phyloP scores from a whole-genome alignment of 2,888 invertebrate genomes.

The Barypeithes pellucidus region DNA sequence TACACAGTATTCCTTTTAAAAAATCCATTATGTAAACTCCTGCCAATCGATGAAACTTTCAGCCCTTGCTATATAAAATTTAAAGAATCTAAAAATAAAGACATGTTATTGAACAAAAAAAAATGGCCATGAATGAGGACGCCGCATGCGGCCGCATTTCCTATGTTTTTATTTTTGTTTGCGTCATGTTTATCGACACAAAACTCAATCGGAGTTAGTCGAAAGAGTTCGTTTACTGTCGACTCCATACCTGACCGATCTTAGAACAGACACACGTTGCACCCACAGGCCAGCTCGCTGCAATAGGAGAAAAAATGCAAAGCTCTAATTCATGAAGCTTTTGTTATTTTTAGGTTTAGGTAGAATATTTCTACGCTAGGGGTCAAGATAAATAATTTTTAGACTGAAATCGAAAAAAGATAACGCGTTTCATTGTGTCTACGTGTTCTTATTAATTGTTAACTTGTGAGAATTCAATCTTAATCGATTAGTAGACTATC shows the following conservation, averaged over 20 bases:
- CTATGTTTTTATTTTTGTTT: slow-evolving; percentile 34
- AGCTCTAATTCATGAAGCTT: slow-evolving; percentile 30
- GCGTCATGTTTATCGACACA: slow-evolving; percentile 36
- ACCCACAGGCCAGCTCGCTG: slow-evolving; percentile 7
- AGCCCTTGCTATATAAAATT: not conserved
- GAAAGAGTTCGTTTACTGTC: slow-evolving; percentile 20
- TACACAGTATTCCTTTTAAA: slow-evolving; percentile 10
- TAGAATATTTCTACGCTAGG: slow-evolving; percentile 28
- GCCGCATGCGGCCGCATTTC: slow-evolving; percentile 19
- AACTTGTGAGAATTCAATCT: not conserved
- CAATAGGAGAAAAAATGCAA: slow-evolving; percentile 36
- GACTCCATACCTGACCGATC: slow-evolving; percentile 8
- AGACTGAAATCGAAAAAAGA: slow-evolving; percentile 40
- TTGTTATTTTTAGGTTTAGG: slow-evolving; percentile 29
- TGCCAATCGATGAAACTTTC: slow-evolving; percentile 8
- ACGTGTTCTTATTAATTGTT: slow-evolving; percentile 30
- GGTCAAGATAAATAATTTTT: slow-evolving; percentile 40
- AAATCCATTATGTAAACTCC: slow-evolving; percentile 12
- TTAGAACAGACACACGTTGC: slow-evolving; percentile 28
- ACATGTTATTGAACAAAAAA: not conserved
- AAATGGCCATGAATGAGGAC: slow-evolving; percentile 10
- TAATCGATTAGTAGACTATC: not conserved
- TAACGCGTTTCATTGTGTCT: slow-evolving; percentile 32
- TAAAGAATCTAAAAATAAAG: slow-evolving; percentile 5
- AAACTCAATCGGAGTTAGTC: slow-evolving; percentile 10